phyloP scores from a whole-genome alignment of 2,797 vertebrate species.

The Moxostoma hubbsi region DNA sequence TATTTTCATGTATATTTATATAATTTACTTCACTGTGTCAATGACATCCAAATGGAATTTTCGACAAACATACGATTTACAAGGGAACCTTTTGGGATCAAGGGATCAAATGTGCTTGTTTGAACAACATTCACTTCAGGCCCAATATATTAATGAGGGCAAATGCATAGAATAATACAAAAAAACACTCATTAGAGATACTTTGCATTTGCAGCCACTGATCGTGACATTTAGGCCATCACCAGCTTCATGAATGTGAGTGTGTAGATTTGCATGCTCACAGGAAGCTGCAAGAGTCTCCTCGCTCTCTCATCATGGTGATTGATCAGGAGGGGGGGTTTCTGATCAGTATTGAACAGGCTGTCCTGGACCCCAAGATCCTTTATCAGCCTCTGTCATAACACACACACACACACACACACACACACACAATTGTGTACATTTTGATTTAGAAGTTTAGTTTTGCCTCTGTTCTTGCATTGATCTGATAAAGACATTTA shows the following conservation, averaged over 20 bases:
- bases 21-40: too few species aligned
- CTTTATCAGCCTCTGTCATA: slow-evolving; percentile 75
- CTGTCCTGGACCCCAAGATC: slow-evolving; percentile 68
- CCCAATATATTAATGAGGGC: background rate
- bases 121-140: background rate
- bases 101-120: background rate
- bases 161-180: background rate
- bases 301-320: slow-evolving; percentile 79
- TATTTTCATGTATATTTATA: too few species aligned
- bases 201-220: slow-evolving; percentile 5
- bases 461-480: background rate
- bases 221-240: background rate
- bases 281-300: slow-evolving; percentile 72
- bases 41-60: background rate
- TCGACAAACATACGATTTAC: background rate
- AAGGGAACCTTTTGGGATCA: background rate
- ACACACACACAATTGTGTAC: slow-evolving; percentile 3
- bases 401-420: slow-evolving; percentile 29
- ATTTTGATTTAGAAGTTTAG: background rate
- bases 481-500: slow-evolving; percentile 11
- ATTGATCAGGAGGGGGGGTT: slow-evolving; percentile 79
- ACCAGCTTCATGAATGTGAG: background rate
- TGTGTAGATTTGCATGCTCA: slow-evolving; percentile 50
- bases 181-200: background rate
- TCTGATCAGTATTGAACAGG: slow-evolving; percentile 47